Evolutionary conservation across 2,888 invertebrate genomes (phyloP).

Genomic region (Drosophila melanocephala): DNA sequence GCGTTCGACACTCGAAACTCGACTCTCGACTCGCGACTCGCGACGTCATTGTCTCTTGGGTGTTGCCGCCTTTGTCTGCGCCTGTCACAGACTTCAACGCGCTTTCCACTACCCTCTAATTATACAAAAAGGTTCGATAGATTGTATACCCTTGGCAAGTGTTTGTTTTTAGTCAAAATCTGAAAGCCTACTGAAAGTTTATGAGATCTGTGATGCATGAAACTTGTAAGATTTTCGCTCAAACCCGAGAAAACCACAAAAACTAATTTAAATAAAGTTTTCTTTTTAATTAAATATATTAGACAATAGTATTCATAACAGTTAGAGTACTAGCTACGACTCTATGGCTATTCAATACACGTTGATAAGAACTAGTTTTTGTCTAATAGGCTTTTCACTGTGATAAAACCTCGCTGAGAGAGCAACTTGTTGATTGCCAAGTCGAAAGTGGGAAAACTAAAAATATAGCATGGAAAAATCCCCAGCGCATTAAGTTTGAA

Average conservation of each 20-base stretch:
- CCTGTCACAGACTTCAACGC: no score
- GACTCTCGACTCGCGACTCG: slow-evolving; percentile 5
- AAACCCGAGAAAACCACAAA: neutral
- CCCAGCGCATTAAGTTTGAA: neutral
- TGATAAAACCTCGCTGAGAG: no score
- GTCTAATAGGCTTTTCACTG: no score
- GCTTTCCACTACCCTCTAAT: slow-evolving; percentile 2
- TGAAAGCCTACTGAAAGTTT: no score
- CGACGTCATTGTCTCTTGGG: slow-evolving; percentile 63
- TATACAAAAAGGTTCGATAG: no score
- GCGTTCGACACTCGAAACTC: neutral
- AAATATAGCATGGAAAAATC: neutral
- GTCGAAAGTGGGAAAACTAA: neutral
- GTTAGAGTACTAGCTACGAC: neutral
- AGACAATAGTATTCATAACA: neutral
- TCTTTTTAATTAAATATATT: neutral
- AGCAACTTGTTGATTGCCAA: neutral
- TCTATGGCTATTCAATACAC: no score
- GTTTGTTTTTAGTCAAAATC: neutral
- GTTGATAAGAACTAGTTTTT: no score
- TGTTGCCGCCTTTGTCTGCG: slow-evolving; percentile 33
- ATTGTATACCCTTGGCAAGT: neutral
- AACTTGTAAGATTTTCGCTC: neutral
- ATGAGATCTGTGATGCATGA: no score
- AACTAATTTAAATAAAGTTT: neutral